phyloP scores from a whole-genome alignment of 2,113 vertebrate genomes.

The Thryonomys swinderianus region DNA sequence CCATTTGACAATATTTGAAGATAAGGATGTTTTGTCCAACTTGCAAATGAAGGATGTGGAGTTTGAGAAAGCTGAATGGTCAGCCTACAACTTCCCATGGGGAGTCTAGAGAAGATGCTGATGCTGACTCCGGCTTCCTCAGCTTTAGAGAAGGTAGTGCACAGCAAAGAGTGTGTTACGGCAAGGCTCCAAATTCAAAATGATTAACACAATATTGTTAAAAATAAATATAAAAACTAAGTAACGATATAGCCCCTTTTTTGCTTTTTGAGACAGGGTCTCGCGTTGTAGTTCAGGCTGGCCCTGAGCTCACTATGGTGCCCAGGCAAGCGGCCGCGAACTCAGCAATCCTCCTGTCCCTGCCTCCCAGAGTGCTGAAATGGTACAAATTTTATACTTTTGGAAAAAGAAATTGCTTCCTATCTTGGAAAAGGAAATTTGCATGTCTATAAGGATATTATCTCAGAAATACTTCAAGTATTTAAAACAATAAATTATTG shows the following conservation, averaged over 20 bases:
- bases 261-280: no score
- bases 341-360: no score
- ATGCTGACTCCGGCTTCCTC: neutral
- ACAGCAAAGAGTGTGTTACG: conserved; percentile 20
- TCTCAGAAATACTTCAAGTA: conserved; percentile 51
- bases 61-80: neutral
- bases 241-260: neutral
- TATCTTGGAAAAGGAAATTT: neutral
- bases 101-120: neutral
- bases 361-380: no score
- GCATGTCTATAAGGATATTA: neutral
- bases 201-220: neutral
- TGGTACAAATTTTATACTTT: neutral
- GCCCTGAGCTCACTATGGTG: no score
- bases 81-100: neutral
- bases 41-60: neutral
- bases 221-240: neutral
- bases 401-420: neutral
- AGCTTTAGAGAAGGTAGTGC: neutral
- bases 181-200: neutral
- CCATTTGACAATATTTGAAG: conserved; percentile 43
- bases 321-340: no score
- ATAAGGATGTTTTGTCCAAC: neutral
- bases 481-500: conserved; percentile 39
- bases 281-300: no score